Base-by-base conservation (phyloP, 2,113 vertebrate genomes). In the Alexandromys fortis region DNA sequence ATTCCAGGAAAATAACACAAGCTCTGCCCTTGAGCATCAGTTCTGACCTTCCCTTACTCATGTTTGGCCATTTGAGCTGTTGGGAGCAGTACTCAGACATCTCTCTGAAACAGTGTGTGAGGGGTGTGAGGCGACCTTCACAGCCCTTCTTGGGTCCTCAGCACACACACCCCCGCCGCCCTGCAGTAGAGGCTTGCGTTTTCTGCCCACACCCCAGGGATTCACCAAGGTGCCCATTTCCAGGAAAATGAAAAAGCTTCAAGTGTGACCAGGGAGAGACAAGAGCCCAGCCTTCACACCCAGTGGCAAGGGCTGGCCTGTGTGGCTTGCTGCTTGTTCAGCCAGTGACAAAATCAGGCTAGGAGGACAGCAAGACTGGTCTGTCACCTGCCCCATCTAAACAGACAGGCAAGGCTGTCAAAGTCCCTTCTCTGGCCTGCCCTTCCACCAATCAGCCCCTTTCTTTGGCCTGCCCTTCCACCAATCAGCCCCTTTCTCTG, bases 41-140 rank as follows among this genome's bases (percentile, higher is more conserved):
- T 82, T 79, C 89, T 94, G 82, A 49, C 79, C 70, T 94, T 70
- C 35, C 30, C 42, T 81, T 75, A 42, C 61, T 77, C 7, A 0
- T 61, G 38, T 35, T 85, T 77, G 61, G 52, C 16, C 92, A 45
- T 95, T 96, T 96, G 49, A 35, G 67, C 68, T 67, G 94, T 45
- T 12, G 72, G 82, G 61, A 73, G 16, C 61, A 1, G 16, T 26
- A 28, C 72, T 95, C 89, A 45, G 10, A 28, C 75, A 38, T 86
- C 75, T 85, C 28, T 92, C 90, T 86, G 58, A 77, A 67, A 14
- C 52, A 45, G 21, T 11, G 19, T 30, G 30, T n/a, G 9, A 61
- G 82, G 82, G 12, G 13, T 76, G 73, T 87, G 47, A 75, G 11
- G 12, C 26, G 28, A 28, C 89, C 94, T 92, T 96, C n/a, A 9